These are phyloP conservation scores for Hylyphantes graminicola DNA, from an alignment of 1,140 invertebrate genomes.

Conservation along the genomic window DNA sequence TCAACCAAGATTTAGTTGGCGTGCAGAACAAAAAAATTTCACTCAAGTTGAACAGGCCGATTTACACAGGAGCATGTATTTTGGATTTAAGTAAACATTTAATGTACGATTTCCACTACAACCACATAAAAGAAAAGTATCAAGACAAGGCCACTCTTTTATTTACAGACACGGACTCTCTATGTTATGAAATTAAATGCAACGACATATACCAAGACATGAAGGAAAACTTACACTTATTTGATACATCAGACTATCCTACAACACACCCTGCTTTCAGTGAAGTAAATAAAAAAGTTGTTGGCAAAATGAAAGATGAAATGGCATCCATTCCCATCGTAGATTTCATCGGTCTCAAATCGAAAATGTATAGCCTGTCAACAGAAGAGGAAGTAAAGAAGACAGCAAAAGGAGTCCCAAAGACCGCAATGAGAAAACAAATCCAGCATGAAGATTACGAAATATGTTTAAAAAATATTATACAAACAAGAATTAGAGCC, in stretches of 20 bases:
- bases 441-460: not conserved
- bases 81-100: constrained; percentile 63
- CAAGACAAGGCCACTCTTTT: constrained; percentile 51
- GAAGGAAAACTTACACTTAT: constrained; percentile 40
- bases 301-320: constrained; percentile 71
- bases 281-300: constrained; percentile 69
- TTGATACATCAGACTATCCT: constrained; percentile 62
- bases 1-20: not conserved
- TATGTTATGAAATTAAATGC: constrained; percentile 60
- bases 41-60: not conserved
- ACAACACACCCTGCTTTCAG: constrained; percentile 40
- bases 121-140: constrained; percentile 63
- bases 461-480: too few relatives aligned
- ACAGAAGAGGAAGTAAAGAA: not conserved
- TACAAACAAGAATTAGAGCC: too few relatives aligned
- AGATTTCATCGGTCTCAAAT: constrained; percentile 67
- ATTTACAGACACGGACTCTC: constrained; percentile 61
- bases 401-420: constrained; percentile 17
- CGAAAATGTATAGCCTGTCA: constrained; percentile 64
- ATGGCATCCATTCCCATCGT: constrained; percentile 65
- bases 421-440: not conserved
- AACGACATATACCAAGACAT: constrained; percentile 60
- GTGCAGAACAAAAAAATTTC: not conserved
- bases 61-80: constrained; percentile 61
- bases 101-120: constrained; percentile 65